These are phyloP conservation scores for Athalia cordata DNA, from an alignment of 2,888 invertebrate species.

Conservation along the genomic window DNA sequence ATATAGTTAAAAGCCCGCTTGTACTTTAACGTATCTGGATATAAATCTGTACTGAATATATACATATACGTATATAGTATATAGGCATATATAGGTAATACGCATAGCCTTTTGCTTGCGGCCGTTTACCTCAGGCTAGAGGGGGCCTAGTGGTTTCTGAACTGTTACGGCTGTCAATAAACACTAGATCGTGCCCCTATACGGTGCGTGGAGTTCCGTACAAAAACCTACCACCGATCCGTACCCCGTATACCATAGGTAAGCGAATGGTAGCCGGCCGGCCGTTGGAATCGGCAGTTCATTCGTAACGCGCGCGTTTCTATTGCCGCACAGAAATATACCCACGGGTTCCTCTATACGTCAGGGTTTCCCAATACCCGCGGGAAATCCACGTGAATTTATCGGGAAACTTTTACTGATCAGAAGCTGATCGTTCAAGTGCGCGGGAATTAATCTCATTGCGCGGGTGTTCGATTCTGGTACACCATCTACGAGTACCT, in stretches of 20 bases:
- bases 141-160: conserved; percentile 49
- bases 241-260: conserved; percentile 25
- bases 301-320: conserved; percentile 44
- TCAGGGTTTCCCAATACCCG: conserved; percentile 26
- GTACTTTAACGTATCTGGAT: no score
- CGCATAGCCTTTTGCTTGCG: conserved; percentile 52
- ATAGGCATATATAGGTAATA: neutral
- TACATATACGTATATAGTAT: no score
- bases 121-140: conserved; percentile 54
- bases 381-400: conserved; percentile 30
- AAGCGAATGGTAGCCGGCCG: conserved; percentile 31
- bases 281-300: conserved; percentile 10
- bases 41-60: no score
- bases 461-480: conserved; percentile 17
- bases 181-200: conserved; percentile 54
- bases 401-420: conserved; percentile 9
- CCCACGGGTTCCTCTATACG: conserved; percentile 41
- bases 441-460: conserved; percentile 26
- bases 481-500: conserved; percentile 7
- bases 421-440: conserved; percentile 3
- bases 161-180: conserved; percentile 55
- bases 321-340: conserved; percentile 50
- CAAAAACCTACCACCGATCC: conserved; percentile 47
- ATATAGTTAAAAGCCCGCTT: no score
- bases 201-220: conserved; percentile 48